Evolutionary conservation across 1,140 invertebrate genomes (phyloP).

Genomic region (Drosophila miranda): DNA sequence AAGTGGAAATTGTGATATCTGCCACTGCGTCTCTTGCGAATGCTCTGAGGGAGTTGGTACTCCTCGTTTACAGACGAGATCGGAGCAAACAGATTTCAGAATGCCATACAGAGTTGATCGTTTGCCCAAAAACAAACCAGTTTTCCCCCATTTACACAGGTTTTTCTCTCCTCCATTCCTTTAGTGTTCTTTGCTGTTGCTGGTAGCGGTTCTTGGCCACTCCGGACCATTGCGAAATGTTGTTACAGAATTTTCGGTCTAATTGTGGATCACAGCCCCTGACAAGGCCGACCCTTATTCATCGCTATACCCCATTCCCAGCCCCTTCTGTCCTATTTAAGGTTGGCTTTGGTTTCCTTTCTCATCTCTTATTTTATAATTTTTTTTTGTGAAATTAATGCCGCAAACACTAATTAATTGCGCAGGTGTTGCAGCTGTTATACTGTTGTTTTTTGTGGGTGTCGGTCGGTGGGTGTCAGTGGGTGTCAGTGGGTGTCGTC

Average conservation of each 20-base stretch:
- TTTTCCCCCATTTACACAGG: constrained; percentile 9
- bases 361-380: constrained; percentile 31
- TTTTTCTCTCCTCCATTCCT: constrained; percentile 5
- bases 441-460: constrained; percentile 34
- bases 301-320: background rate
- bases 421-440: constrained; percentile 77
- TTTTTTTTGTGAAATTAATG: constrained; percentile 75
- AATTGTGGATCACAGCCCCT: constrained; percentile 44
- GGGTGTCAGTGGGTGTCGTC: background rate
- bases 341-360: constrained; percentile 37
- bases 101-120: background rate
- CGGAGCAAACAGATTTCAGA: background rate
- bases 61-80: too few species aligned
- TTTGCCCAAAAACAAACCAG: background rate
- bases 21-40: background rate
- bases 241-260: constrained; percentile 48
- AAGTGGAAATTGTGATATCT: constrained; percentile 78
- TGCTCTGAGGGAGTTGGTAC: constrained; percentile 9
- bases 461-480: background rate
- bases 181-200: constrained; percentile 52
- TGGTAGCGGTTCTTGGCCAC: constrained; percentile 51
- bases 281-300: constrained; percentile 38
- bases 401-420: constrained; percentile 80
- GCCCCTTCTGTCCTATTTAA: constrained; percentile 2
- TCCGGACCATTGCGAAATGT: constrained; percentile 48